These are phyloP conservation scores for Arremon brunneinucha DNA, from an alignment of 2,797 vertebrate species.

Conservation along the genomic window DNA sequence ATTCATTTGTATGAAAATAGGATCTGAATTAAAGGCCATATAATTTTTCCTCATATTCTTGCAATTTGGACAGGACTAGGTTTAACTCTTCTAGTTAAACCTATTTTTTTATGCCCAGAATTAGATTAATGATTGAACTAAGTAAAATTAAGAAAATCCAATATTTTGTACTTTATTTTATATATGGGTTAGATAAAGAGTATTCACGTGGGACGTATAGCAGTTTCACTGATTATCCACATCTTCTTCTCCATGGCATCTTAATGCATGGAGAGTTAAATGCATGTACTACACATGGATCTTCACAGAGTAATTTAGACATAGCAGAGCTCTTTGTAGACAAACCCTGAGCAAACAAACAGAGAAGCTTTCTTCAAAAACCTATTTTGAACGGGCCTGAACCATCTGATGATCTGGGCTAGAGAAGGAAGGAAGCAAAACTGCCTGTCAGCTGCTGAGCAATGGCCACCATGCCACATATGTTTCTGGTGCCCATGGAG, in stretches of 20 bases:
- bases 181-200: neutral
- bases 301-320: neutral
- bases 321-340: neutral
- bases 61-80: neutral
- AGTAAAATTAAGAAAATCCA: neutral
- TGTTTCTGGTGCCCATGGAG: neutral
- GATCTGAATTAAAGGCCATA: neutral
- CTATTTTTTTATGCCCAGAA: neutral
- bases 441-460: neutral
- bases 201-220: neutral
- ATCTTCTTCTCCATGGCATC: neutral
- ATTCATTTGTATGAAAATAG: neutral
- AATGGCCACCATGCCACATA: rapidly evolving
- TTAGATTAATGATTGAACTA: neutral
- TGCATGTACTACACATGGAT: neutral
- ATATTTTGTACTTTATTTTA: neutral
- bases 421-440: neutral
- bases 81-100: neutral
- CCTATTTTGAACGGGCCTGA: neutral
- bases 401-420: neutral
- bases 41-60: neutral
- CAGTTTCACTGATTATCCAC: neutral
- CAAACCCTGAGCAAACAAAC: neutral
- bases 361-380: neutral
- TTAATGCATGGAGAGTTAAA: too few relatives aligned